Base-by-base conservation (phyloP, 92 coral and sea anemone species). In the Porites divaricata region DNA sequence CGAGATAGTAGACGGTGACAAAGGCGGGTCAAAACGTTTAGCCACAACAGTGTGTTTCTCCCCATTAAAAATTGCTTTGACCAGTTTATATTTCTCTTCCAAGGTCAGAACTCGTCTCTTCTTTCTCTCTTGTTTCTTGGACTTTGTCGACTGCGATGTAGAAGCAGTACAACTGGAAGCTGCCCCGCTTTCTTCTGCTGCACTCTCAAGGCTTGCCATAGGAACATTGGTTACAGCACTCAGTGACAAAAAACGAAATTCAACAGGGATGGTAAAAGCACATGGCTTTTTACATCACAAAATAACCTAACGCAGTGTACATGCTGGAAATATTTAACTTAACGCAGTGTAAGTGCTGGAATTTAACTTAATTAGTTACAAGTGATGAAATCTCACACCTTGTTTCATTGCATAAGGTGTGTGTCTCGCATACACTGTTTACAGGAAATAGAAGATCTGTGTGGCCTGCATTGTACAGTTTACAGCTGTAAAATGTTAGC, bases 201-300 rank as follows among this genome's bases (percentile, higher is more conserved):
- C 79, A 57, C 79, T 75, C 35, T 75, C 79, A 3, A 52, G 79
- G 63, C 79, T 75, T 75, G 79, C 63, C 79, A 75, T 75, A 70
- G 75, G 51, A 70, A 49, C 51, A 70, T 70, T 70, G 51, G 70
- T 66, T 66, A 9, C 14, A 0, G 68, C 68, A 63, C 68, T 63
- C 68, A 11, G n/a, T 63, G 68, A 63, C 24, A 63, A 63, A 22
- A 63, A 63, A 21, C n/a, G 23, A 2, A 63, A 63, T 79, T 69
- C 85, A 81, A 81, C 77, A 81, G 77, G 56, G 85, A 81, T 81
- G 19, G 77, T 81, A 81, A 81, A 81, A 70, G 85, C 77, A 70
- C 77, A 68, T 81, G 85, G 45, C 45, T 35, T 35, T 35, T 35
- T 35, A 35, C 45, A 35, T 35, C 45, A 35, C 45, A 35, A 35